These are phyloP conservation scores for Ophioninae sp. DNA, from an alignment of 2,888 invertebrate genomes.

Conservation along the genomic window DNA sequence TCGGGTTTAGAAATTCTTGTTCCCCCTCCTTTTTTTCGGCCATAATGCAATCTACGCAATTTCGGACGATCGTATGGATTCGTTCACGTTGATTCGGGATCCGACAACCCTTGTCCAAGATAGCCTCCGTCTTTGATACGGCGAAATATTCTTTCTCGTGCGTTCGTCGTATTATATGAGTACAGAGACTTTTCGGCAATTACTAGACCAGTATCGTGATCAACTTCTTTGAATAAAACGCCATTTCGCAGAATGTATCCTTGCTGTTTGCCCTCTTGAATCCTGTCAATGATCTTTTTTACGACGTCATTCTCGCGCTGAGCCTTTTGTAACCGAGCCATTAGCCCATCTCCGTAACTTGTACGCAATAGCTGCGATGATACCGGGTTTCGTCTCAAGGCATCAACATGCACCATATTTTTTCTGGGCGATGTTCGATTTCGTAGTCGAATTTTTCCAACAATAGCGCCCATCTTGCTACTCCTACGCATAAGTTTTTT, in stretches of 20 bases:
- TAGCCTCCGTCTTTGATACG: neutral
- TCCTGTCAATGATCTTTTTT: neutral
- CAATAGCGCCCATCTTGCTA: neutral
- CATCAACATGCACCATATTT: neutral
- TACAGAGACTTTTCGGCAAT: neutral
- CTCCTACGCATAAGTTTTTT: neutral
- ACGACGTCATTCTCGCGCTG: neutral
- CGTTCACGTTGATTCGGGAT: neutral
- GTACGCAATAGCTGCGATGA: neutral
- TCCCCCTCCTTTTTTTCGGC: slow-evolving; percentile 4
- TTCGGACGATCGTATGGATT: neutral
- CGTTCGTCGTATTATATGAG: neutral
- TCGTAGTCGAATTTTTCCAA: slow-evolving; percentile 8
- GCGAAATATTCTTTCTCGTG: neutral
- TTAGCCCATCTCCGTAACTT: neutral
- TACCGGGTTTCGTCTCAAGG: neutral
- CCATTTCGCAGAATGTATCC: slow-evolving; percentile 1
- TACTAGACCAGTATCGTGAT: neutral
- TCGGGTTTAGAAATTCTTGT: neutral
- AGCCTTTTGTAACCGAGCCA: neutral
- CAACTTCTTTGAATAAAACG: neutral
- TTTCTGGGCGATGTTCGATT: neutral
- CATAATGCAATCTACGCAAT: slow-evolving; percentile 11
- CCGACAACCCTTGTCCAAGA: neutral
- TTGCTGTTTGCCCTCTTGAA: neutral